Evolutionary conservation across 2,888 invertebrate genomes (phyloP), one percentile per base, ranked within the genome.

Genomic region (Drosophila bunnanda): DNA sequence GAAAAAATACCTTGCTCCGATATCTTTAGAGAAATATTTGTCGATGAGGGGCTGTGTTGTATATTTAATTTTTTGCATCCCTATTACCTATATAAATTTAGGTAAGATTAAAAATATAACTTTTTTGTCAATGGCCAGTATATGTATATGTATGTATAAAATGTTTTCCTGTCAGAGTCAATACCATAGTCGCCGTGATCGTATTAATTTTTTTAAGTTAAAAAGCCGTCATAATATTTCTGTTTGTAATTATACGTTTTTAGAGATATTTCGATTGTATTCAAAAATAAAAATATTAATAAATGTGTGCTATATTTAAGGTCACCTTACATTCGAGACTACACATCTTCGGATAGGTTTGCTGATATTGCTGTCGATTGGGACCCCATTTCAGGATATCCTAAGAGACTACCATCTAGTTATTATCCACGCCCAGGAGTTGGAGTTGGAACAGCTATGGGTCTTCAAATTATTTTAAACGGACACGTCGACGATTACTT

Each of bases 31-130:
- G 95, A 96, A 0, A 94, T 96, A 58, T 93, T 96, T 60, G 96
- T 96, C 0, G 97, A 97, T 86, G 97, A 97, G 90, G 97, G 97
- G 0, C 93, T 96, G 6, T 97, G 97, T 90, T 97, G 97, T 90
- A 95, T 95, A 2, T 97, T 97, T 89, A 97, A 97, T 89, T 94
- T 95, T 39, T 94, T 97, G 0, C 95, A 96, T 76, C 93, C 94
- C 4, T 94, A 95, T 67, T 94, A 94, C 74, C 93, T 96, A 90
- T 96, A 96, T 80, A 93, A 89, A 34, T 80, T 79, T 39, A 72
- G 77, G 95, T 76, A 94, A 61, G 69, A 55, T 30, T 25, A 15
- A 13, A 6, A 12, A 9, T n/a, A 20, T 17, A 15, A 4, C 13
- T 13, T 6, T n/a, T 46, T n/a, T 17, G 38, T 39, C 3, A n/a